Percentiles rank a stretch among this genome's conserved stretches.
Evolutionary conservation across 2,888 invertebrate genomes (phyloP).

Genomic region (Tipula lateralis): DNA sequence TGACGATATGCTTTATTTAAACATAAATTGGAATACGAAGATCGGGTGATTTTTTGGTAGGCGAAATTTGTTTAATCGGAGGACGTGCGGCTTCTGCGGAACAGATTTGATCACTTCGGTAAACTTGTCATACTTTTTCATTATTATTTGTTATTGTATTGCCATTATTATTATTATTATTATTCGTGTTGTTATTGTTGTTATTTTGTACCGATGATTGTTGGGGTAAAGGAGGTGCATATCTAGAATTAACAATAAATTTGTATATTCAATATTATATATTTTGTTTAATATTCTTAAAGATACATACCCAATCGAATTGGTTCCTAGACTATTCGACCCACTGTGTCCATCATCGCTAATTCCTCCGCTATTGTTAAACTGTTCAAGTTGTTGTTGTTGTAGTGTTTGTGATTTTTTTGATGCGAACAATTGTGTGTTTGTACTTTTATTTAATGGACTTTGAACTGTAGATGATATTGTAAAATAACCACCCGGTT

Average conservation of each 20-base stretch:
- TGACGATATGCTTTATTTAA: slow-evolving; percentile 34
- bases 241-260: not conserved
- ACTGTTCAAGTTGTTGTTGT: slow-evolving; percentile 39
- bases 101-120: slow-evolving; percentile 50
- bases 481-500: slow-evolving; percentile 76
- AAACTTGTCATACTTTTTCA: slow-evolving; percentile 50
- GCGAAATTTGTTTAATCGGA: slow-evolving; percentile 37
- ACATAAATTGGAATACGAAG: slow-evolving; percentile 47
- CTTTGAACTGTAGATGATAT: slow-evolving; percentile 52
- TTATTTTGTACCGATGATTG: slow-evolving; percentile 36
- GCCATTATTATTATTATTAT: not conserved
- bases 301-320: slow-evolving; percentile 41
- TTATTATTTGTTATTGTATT: slow-evolving; percentile 40
- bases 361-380: slow-evolving; percentile 36
- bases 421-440: slow-evolving; percentile 39
- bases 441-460: slow-evolving; percentile 42
- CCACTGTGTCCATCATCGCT: slow-evolving; percentile 39
- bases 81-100: slow-evolving; percentile 41
- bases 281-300: too few species aligned
- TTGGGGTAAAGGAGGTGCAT: slow-evolving; percentile 40
- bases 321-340: slow-evolving; percentile 39
- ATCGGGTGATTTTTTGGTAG: slow-evolving; percentile 47
- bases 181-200: slow-evolving; percentile 12
- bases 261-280: not conserved
- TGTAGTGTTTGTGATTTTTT: slow-evolving; percentile 38